A percentile compares a stretch with the other conserved stretches of the same genome.
phyloP scores from a whole-genome alignment of 2,113 vertebrate species.

The Neolamprologus sp. region DNA sequence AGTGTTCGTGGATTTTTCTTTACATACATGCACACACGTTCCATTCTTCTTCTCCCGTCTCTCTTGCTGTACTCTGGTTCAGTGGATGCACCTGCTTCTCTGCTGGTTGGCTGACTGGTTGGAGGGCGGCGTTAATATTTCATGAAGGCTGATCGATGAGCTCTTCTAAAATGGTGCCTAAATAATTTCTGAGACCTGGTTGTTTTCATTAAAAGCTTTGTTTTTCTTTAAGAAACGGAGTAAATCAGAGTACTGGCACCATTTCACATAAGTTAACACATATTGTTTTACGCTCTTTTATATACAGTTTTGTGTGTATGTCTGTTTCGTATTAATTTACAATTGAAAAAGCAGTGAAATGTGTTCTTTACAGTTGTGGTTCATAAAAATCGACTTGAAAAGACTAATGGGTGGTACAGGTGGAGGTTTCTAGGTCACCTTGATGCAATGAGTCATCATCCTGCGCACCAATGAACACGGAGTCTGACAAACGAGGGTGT shows the following conservation, averaged over 20 bases:
- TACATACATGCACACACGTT: not conserved
- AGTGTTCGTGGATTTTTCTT: not conserved
- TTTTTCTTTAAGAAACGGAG: not conserved
- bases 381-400: not conserved
- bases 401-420: not conserved
- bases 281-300: not conserved
- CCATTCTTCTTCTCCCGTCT: not conserved
- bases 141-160: conserved; percentile 58
- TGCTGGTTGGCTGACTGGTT: conserved; percentile 31
- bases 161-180: conserved; percentile 53
- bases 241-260: not conserved
- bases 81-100: conserved; percentile 10
- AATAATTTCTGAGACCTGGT: conserved; percentile 18
- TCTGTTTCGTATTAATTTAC: not conserved
- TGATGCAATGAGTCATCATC: conserved; percentile 12
- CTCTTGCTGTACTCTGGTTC: not conserved
- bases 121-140: conserved; percentile 62
- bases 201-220: not conserved
- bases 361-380: not conserved
- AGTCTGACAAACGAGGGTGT: not conserved
- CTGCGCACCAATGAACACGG: not conserved
- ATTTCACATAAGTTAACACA: not conserved
- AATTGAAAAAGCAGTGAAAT: not conserved
- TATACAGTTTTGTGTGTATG: not conserved
- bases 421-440: conserved; percentile 18